Conservation (phyloP, 2,797 vertebrate species). For the Microctenopoma steveboyesi region DNA sequence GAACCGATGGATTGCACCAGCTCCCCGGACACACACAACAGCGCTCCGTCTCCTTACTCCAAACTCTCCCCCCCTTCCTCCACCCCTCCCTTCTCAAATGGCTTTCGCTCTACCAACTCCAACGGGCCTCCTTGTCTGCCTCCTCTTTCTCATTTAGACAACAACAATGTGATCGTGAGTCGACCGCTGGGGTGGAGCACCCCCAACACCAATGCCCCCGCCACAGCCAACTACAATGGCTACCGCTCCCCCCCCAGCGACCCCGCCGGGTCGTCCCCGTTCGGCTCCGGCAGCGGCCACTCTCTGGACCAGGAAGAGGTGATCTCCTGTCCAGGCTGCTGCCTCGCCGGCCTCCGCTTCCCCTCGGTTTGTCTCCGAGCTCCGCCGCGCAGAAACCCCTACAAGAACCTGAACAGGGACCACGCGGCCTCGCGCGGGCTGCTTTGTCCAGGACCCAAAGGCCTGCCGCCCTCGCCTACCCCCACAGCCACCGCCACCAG, state of each 20-base stretch:
- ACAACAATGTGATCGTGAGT: conserved; percentile 86
- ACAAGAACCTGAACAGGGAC: conserved; percentile 93
- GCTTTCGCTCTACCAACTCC: conserved; percentile 80
- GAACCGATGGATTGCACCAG: conserved; percentile 88
- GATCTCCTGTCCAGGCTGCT: conserved; percentile 92
- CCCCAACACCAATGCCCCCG: conserved; percentile 44
- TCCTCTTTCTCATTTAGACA: conserved; percentile 78
- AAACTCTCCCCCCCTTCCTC: conserved; percentile 52
- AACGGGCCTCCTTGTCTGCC: conserved; percentile 76
- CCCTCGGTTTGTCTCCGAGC: conserved; percentile 87
- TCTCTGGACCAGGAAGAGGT: conserved; percentile 87
- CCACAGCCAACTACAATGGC: conserved; percentile 70
- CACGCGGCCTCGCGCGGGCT: conserved; percentile 84
- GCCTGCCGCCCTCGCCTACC: conserved; percentile 50
- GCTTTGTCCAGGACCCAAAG: conserved; percentile 79
- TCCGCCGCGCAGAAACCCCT: conserved; percentile 84
- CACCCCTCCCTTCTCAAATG: conserved; percentile 68
- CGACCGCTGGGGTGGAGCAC: conserved; percentile 82
- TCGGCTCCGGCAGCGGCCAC: conserved; percentile 70
- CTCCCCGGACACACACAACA: conserved; percentile 81
- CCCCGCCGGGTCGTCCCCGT: conserved; percentile 75
- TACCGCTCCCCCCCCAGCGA: conserved; percentile 73
- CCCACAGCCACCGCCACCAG: conserved; percentile 64
- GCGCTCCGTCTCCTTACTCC: conserved; percentile 47
- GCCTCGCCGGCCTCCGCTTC: conserved; percentile 89